These are phyloP conservation scores for Bombus ignitus DNA, from an alignment of 1,140 invertebrate species.

Conservation along the genomic window DNA sequence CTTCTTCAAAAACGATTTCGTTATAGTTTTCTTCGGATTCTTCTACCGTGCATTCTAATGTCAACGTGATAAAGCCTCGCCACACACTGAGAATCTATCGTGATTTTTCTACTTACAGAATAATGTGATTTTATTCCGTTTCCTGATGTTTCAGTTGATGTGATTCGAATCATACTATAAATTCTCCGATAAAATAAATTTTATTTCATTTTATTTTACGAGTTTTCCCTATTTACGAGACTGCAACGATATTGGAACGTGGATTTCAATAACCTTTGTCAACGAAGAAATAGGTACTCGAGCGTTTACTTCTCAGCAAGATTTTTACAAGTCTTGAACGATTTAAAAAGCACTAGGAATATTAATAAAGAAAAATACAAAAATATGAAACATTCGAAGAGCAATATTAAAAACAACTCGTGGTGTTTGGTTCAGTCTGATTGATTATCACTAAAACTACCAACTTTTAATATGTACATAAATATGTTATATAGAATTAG, in stretches of 20 bases:
- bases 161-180: not conserved
- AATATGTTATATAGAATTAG: too few species aligned
- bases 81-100: not conserved
- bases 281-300: not conserved
- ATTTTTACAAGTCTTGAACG: not conserved
- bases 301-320: not conserved
- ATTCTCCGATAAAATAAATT: not conserved
- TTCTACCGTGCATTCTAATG: not conserved
- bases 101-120: not conserved
- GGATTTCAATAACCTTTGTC: not conserved
- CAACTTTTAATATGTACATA: too few species aligned
- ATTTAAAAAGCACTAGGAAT: not conserved
- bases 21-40: not conserved
- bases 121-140: not conserved
- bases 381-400: not conserved
- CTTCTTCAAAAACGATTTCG: not conserved
- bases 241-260: not conserved
- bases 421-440: too few species aligned
- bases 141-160: not conserved
- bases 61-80: not conserved
- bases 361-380: not conserved
- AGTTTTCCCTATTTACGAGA: not conserved
- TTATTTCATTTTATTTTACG: not conserved
- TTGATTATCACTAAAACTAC: too few species aligned
- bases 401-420: not conserved